Percentiles rank a stretch among this genome's conserved stretches.
phyloP scores from a whole-genome alignment of 2,888 invertebrate species.

The Chloromyia formosa region DNA sequence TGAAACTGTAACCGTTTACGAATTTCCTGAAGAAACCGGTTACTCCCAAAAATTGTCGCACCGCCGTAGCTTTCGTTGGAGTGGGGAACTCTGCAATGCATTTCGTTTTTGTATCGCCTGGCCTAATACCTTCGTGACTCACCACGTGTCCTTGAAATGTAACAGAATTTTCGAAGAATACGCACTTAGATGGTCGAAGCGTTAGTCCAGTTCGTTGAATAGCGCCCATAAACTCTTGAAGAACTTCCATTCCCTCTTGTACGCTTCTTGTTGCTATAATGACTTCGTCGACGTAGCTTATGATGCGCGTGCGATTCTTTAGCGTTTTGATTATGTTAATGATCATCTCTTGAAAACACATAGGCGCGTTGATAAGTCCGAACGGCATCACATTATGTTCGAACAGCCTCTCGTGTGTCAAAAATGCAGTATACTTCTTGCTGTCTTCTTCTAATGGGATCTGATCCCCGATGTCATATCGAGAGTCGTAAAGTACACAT shows the following conservation, averaged over 20 bases:
- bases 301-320: no score
- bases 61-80: constrained; percentile 52
- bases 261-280: constrained; percentile 47
- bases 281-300: constrained; percentile 53
- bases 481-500: constrained; percentile 54
- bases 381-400: constrained; percentile 60
- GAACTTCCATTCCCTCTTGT: background rate
- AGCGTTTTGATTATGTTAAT: constrained; percentile 46
- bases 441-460: constrained; percentile 57
- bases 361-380: constrained; percentile 59
- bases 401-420: constrained; percentile 59
- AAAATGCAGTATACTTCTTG: constrained; percentile 57
- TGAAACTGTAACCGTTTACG: constrained; percentile 51
- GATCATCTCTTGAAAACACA: constrained; percentile 58
- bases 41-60: constrained; percentile 55
- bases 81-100: constrained; percentile 51
- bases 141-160: constrained; percentile 54
- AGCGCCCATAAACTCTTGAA: constrained; percentile 24
- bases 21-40: constrained; percentile 56
- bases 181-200: constrained; percentile 52
- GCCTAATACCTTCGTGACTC: constrained; percentile 52
- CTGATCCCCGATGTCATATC: constrained; percentile 56
- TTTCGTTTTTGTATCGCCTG: constrained; percentile 52
- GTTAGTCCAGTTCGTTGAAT: constrained; percentile 44
- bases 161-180: constrained; percentile 51